Evolutionary conservation across 2,113 vertebrate genomes (phyloP).

Genomic region (Neopipo cinnamomea): DNA sequence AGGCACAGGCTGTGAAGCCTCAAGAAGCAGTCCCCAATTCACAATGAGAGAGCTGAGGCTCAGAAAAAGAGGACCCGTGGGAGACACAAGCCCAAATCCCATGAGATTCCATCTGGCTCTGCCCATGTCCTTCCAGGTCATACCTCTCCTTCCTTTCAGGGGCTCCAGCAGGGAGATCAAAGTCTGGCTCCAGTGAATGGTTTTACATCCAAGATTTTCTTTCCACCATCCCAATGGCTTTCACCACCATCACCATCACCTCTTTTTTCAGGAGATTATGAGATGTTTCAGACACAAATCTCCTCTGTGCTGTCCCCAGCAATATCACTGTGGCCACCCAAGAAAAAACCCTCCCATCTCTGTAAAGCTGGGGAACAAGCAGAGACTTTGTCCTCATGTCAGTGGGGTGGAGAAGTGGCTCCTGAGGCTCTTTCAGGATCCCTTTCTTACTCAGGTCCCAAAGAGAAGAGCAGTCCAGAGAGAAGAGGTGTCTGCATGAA

Average conservation of each 20-base stretch:
- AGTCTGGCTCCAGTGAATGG: fast-evolving
- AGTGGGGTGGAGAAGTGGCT: not conserved
- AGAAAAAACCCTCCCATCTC: not conserved
- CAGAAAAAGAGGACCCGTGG: not conserved
- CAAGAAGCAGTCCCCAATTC: not conserved
- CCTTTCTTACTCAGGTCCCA: not conserved
- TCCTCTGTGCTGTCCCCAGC: not conserved
- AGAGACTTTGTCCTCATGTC: not conserved
- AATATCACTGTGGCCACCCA: fast-evolving
- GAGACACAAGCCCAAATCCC: not conserved
- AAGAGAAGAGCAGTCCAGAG: not conserved
- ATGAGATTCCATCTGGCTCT: not conserved
- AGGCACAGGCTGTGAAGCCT: not conserved
- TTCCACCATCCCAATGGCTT: not conserved
- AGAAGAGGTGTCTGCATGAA: not conserved
- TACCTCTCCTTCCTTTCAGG: not conserved
- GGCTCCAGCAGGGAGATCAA: not conserved
- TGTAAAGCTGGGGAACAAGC: fast-evolving
- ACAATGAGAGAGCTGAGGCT: not conserved
- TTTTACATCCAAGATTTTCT: not conserved
- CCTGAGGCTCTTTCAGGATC: not conserved
- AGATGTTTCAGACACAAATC: not conserved
- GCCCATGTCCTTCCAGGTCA: not conserved
- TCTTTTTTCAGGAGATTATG: not conserved
- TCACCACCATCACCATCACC: not conserved